phyloP scores from a whole-genome alignment of 2,888 invertebrate genomes.

The Iphiclides podalirius region DNA sequence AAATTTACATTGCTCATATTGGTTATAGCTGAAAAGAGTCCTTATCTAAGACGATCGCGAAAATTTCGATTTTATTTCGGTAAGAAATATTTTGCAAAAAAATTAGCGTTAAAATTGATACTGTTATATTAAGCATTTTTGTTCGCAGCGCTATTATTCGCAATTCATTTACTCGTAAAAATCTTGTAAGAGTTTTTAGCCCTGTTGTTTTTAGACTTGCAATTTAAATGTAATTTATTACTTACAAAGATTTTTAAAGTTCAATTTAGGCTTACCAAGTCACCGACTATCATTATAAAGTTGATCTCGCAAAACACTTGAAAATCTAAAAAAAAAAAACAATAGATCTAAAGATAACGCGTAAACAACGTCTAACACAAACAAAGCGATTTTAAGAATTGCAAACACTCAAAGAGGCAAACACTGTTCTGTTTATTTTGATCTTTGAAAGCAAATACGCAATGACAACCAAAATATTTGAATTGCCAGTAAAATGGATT shows the following conservation, averaged over 20 bases:
- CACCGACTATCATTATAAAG: conserved; percentile 1
- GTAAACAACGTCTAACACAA: background rate
- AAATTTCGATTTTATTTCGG: background rate
- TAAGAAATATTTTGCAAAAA: background rate
- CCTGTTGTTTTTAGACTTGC: too few relatives aligned
- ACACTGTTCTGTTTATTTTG: conserved; percentile 16
- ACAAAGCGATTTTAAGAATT: conserved; percentile 3
- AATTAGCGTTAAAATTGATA: background rate
- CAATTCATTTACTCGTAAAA: too few relatives aligned
- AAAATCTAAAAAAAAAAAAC: background rate
- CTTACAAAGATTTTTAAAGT: too few relatives aligned
- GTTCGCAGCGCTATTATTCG: too few relatives aligned
- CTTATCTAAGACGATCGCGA: background rate
- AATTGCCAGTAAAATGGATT: conserved; percentile 1
- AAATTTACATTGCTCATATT: too few relatives aligned
- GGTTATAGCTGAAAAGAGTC: too few relatives aligned
- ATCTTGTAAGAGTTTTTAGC: too few relatives aligned
- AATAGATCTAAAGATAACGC: background rate
- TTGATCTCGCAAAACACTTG: background rate
- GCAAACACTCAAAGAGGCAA: too few relatives aligned
- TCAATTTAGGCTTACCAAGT: conserved; percentile 1
- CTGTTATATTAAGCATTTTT: too few relatives aligned
- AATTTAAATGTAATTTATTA: too few relatives aligned
- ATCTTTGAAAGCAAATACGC: conserved; percentile 1
- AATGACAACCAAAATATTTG: background rate